Percentiles rank a stretch among this genome's conserved stretches.
These are phyloP conservation scores for Thalassaphorura encarpata DNA, from an alignment of 1,140 invertebrate genomes.

Conservation along the genomic window DNA sequence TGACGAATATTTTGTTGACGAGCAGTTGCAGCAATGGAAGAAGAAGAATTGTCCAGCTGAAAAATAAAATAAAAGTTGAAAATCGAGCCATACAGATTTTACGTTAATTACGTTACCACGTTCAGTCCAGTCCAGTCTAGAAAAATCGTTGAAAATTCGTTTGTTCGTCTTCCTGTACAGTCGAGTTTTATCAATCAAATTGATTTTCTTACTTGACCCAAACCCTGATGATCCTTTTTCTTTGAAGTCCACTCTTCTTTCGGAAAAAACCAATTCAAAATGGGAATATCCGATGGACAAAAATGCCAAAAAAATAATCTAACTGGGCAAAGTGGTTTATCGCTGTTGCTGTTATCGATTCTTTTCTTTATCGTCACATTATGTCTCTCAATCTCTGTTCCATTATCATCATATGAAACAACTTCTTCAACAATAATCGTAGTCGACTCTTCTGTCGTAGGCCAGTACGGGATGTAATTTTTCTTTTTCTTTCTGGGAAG, in stretches of 20 bases:
- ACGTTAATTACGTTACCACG: background rate
- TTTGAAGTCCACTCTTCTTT: too few relatives aligned
- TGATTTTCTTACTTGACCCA: too few relatives aligned
- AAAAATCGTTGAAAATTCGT: too few relatives aligned
- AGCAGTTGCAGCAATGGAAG: background rate
- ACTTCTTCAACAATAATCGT: conserved; percentile 1
- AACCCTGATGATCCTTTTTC: too few relatives aligned
- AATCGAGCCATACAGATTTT: background rate
- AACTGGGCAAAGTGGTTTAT: conserved; percentile 17
- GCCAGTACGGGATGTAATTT: background rate
- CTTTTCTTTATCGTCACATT: background rate
- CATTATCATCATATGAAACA: background rate
- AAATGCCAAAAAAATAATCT: conserved; percentile 27
- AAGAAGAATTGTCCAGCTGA: background rate
- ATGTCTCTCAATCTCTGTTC: conserved; percentile 1
- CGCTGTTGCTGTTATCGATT: background rate
- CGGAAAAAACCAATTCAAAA: conserved; percentile 13
- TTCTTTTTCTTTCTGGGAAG: background rate
- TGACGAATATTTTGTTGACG: conserved; percentile 11
- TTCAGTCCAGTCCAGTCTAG: background rate
- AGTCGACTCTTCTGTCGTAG: background rate
- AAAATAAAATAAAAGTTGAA: background rate
- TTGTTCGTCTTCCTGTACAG: too few relatives aligned
- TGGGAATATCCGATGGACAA: conserved; percentile 17
- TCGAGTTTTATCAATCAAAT: too few relatives aligned